Evolutionary conservation across 2,888 invertebrate species (phyloP), one percentile per base, ranked within the genome.

Genomic region (Cantharis nigra): DNA sequence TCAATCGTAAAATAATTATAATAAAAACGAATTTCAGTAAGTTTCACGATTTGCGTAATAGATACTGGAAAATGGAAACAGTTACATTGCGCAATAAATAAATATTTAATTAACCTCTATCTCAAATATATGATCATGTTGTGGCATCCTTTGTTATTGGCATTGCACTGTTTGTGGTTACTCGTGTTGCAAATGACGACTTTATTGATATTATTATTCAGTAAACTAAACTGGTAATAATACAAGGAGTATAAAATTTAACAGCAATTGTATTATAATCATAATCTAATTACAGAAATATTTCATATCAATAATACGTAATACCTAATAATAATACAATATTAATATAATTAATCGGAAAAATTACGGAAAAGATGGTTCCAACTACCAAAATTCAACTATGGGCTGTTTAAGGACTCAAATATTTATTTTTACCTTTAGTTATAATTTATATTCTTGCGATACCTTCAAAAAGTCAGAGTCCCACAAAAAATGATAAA

Each of bases 91-190:
- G 33, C 13, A 11, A 33, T n/a, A 49, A 7, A n/a, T 49, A 49
- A 49, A 49, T 7, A n/a, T n/a, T n/a, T n/a, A 13, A 49, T 49
- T 49, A 7, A 49, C 49, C n/a, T n/a, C 7, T n/a, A 49, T 49
- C 49, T 49, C 49, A 49, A 49, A 49, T 49, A 49, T 49, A 49
- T 64, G 72, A 69, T 72, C 70, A 70, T 70, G 23, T 49, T 76
- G 72, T 72, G 76, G 72, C 30, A 76, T 72, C 30, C 49, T 72
- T 63, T 72, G 76, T 72, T 72, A 76, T n/a, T 23, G 26, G 76
- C 76, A 76, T 69, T 28, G 67, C 69, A 26, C 70, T 63, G 72
- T 72, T 72, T 76, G 76, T 49, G 76, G 76, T 70, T 33, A 64
- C 49, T 70, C 65, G 33, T 65, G 72, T 63, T 63, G 14, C 69